Percentiles rank a stretch among this genome's conserved stretches.
Evolutionary conservation across 2,797 vertebrate species (phyloP).

Genomic region (Mormyrus proboscirostris): DNA sequence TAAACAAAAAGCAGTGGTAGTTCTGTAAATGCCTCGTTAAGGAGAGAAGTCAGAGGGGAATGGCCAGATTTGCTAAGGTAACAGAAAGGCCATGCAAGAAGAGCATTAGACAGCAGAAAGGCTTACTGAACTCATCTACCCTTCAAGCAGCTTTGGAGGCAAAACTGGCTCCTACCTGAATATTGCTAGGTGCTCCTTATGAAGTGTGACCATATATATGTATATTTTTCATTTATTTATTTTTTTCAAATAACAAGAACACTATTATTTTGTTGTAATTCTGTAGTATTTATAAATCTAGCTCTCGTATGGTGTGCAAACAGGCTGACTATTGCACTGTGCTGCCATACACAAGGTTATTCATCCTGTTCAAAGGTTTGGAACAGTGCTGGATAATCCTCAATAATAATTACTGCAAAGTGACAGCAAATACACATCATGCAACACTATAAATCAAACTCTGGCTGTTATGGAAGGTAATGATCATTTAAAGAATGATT

Average conservation of each 20-base stretch:
- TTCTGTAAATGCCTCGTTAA: background rate
- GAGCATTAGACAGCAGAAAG: background rate
- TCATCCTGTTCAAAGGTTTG: conserved; percentile 38
- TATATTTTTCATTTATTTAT: background rate
- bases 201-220: background rate
- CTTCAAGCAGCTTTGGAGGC: background rate
- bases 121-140: background rate
- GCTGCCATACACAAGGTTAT: conserved; percentile 23
- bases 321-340: background rate
- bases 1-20: background rate
- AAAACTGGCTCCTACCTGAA: background rate
- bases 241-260: background rate
- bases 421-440: background rate
- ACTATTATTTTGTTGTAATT: background rate
- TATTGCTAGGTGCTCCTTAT: background rate
- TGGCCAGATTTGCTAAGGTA: background rate
- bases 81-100: background rate
- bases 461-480: conserved; percentile 29
- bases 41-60: background rate
- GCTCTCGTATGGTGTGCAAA: background rate
- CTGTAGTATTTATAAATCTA: background rate
- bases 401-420: background rate
- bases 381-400: conserved; percentile 23
- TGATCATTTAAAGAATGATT: conserved; percentile 43
- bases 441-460: background rate